Evolutionary conservation across 2,113 vertebrate species (phyloP).

Genomic region (Dasypus novemcinctus): DNA sequence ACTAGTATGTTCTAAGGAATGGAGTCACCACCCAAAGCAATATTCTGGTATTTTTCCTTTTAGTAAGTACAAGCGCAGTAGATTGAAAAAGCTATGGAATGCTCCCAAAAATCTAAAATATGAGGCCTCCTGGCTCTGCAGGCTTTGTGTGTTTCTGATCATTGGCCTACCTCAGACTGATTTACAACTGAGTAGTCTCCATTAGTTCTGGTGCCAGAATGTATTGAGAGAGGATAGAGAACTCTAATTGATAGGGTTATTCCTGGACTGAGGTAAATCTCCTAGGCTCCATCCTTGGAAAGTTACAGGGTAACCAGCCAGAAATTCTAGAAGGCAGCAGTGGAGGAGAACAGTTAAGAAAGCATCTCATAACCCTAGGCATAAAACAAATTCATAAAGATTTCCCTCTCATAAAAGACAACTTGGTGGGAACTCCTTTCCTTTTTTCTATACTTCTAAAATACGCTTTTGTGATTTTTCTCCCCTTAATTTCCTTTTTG

Average conservation of each 20-base stretch:
- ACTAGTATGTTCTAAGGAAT: background rate
- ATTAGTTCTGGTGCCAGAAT: background rate
- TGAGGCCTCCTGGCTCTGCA: background rate
- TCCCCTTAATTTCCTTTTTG: background rate
- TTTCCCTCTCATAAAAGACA: background rate
- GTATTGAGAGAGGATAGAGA: background rate
- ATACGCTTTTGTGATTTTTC: background rate
- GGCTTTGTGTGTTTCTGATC: background rate
- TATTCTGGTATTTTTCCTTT: background rate
- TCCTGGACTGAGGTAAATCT: background rate
- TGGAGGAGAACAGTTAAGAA: background rate
- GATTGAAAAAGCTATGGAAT: background rate
- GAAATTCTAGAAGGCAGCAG: background rate
- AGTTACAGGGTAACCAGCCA: background rate
- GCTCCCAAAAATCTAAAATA: background rate
- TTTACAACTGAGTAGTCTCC: conserved; percentile 6
- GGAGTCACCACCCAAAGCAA: background rate
- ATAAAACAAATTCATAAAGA: background rate
- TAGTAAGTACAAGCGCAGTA: background rate
- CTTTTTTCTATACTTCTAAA: background rate
- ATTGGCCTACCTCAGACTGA: background rate
- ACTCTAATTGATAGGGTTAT: background rate
- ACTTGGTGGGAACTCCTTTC: background rate
- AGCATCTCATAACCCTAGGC: background rate
- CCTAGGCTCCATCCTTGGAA: background rate